These are phyloP conservation scores for Gortyna flavago DNA, from an alignment of 2,888 invertebrate species.

Conservation along the genomic window DNA sequence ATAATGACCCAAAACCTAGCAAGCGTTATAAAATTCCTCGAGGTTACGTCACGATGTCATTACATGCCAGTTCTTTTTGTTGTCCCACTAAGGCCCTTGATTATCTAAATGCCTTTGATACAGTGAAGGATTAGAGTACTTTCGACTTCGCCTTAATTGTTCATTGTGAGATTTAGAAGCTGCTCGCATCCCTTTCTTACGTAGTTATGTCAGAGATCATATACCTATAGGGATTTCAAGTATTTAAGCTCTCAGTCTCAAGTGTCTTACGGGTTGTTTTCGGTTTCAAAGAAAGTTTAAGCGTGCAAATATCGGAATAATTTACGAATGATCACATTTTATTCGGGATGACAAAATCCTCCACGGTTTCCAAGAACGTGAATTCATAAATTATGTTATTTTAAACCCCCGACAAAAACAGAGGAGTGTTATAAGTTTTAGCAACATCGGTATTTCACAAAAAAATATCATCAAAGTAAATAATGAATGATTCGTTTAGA, in stretches of 20 bases:
- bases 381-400: slow-evolving; percentile 46
- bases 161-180: slow-evolving; percentile 73
- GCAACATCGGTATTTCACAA: slow-evolving; percentile 44
- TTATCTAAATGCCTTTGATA: slow-evolving; percentile 85
- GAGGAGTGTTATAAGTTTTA: neutral
- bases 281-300: neutral
- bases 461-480: slow-evolving; percentile 57
- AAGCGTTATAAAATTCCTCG: slow-evolving; percentile 85
- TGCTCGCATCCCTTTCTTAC: neutral
- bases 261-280: neutral
- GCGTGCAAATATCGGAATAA: neutral
- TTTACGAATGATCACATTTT: slow-evolving; percentile 5
- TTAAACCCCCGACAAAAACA: no score
- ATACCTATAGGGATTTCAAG: neutral
- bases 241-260: slow-evolving; percentile 3
- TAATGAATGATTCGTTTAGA: slow-evolving; percentile 69
- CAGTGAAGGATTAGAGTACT: slow-evolving; percentile 78
- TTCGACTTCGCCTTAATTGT: slow-evolving; percentile 79
- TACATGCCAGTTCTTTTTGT: slow-evolving; percentile 76
- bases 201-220: slow-evolving; percentile 1
- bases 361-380: slow-evolving; percentile 8
- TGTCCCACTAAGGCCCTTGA: slow-evolving; percentile 76
- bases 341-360: neutral
- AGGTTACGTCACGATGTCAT: slow-evolving; percentile 84
- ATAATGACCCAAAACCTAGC: slow-evolving; percentile 83